A percentile compares a stretch with the other conserved stretches of the same genome.
These are phyloP conservation scores for Aphidius ervi DNA, from an alignment of 1,140 invertebrate species.

Conservation along the genomic window DNA sequence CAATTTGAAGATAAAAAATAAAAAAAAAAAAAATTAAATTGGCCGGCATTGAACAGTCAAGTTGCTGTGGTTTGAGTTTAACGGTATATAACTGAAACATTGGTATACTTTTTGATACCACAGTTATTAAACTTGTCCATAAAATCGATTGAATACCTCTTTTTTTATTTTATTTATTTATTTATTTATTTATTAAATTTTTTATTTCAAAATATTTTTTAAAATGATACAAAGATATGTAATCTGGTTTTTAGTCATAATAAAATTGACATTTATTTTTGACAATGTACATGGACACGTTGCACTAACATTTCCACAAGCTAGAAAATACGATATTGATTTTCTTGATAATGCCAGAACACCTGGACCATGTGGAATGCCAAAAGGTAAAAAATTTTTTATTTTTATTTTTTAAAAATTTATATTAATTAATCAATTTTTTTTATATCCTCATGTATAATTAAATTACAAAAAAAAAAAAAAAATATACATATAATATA, in stretches of 20 bases:
- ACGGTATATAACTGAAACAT: conserved; percentile 17
- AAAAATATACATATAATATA: background rate
- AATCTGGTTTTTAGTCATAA: conserved; percentile 17
- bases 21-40: no score
- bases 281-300: conserved; percentile 61
- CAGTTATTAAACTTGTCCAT: no score
- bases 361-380: conserved; percentile 90
- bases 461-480: background rate
- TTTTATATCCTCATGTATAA: conserved; percentile 12
- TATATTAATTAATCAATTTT: background rate
- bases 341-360: conserved; percentile 90
- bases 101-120: background rate
- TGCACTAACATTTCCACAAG: conserved; percentile 79
- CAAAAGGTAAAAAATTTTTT: conserved; percentile 70
- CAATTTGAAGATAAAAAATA: no score
- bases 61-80: conserved; percentile 19
- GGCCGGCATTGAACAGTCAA: no score
- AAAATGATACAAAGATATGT: conserved; percentile 18
- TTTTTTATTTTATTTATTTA: no score
- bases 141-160: no score
- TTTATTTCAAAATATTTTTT: no score
- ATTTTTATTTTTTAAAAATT: background rate
- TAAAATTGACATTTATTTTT: conserved; percentile 31
- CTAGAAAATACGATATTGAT: conserved; percentile 84
- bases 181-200: no score